phyloP scores from a whole-genome alignment of 2,113 vertebrate species.

The Suncus etruscus region DNA sequence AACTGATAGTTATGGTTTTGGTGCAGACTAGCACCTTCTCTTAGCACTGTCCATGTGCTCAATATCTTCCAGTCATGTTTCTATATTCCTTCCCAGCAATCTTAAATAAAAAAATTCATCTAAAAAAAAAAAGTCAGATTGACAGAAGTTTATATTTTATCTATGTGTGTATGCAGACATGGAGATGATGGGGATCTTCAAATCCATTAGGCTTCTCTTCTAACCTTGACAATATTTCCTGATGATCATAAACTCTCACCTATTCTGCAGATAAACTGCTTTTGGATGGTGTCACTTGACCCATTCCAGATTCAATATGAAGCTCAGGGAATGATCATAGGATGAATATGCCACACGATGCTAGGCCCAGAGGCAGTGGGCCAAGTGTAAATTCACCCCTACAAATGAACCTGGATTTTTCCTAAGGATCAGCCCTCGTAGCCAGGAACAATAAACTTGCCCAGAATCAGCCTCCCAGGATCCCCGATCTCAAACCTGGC shows the following conservation, averaged over 20 bases:
- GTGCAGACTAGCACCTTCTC: no score
- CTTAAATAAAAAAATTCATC: no score
- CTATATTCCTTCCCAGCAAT: no score
- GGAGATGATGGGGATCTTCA: not conserved
- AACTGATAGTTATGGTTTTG: no score
- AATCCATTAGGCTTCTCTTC: not conserved
- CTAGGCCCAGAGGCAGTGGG: not conserved
- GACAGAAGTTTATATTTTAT: not conserved
- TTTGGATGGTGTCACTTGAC: not conserved
- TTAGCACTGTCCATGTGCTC: no score
- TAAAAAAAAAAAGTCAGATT: not conserved
- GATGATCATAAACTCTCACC: not conserved
- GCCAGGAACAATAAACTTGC: not conserved
- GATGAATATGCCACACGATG: not conserved
- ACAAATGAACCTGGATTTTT: not conserved
- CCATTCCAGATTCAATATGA: not conserved
- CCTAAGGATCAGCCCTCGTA: not conserved
- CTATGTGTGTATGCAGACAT: not conserved
- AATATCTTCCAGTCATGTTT: no score
- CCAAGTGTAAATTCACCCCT: not conserved
- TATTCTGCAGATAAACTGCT: not conserved
- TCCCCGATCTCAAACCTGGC: not conserved
- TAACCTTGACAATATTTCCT: slow-evolving; percentile 7
- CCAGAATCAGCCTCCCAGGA: not conserved
- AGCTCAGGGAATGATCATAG: not conserved